Evolutionary conservation across 1,140 invertebrate species (phyloP).

Genomic region (Triops cancriformis): DNA sequence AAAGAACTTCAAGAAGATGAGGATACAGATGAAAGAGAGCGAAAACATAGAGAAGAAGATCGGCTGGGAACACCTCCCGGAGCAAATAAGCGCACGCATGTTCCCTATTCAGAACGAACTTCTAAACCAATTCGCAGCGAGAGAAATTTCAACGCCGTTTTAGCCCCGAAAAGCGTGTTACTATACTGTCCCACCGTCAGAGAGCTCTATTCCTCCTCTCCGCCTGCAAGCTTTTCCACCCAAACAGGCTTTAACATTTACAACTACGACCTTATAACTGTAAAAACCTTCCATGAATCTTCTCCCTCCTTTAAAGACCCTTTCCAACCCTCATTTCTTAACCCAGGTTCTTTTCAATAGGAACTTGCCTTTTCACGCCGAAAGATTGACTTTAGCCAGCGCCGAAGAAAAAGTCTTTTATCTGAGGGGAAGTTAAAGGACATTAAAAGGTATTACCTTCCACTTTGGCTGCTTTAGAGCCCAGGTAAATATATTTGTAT

Average conservation of each 20-base stretch:
- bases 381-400: background rate
- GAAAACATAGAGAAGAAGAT: no score
- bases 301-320: background rate
- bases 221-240: background rate
- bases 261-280: conserved; percentile 13
- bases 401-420: background rate
- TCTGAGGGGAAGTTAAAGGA: background rate
- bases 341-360: background rate
- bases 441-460: background rate
- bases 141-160: background rate
- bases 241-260: conserved; percentile 3
- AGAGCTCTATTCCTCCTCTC: background rate
- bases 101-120: background rate
- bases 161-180: background rate
- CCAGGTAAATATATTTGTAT: conserved; percentile 5
- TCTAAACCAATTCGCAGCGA: conserved; percentile 9
- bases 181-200: no score
- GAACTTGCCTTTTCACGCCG: background rate
- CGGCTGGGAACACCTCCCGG: background rate
- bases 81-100: conserved; percentile 12
- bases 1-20: no score
- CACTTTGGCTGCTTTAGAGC: background rate
- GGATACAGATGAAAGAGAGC: no score
- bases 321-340: background rate
- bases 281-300: conserved; percentile 14